Conservation (phyloP, 2,797 vertebrate genomes). For the Holocentrus rufus region DNA sequence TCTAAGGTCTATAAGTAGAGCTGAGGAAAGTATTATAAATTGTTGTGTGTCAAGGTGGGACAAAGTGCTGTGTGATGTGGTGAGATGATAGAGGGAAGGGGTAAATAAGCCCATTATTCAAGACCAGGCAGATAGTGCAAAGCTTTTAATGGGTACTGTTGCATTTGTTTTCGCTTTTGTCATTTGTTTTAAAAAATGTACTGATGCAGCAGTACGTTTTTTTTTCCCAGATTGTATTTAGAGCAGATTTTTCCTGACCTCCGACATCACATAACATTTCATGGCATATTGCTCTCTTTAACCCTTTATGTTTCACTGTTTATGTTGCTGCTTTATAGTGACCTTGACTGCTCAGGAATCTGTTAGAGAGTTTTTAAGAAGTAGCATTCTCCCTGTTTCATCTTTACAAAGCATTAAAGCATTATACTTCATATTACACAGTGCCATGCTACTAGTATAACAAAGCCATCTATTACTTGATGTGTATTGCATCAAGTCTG, state of each 20-base stretch:
- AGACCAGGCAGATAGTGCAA: too few relatives aligned
- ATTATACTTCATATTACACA: constrained; percentile 45
- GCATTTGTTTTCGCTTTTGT: too few relatives aligned
- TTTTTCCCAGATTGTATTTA: not conserved
- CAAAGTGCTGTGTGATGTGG: constrained; percentile 10
- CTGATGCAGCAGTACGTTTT: constrained; percentile 21
- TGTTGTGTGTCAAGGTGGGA: constrained; percentile 21
- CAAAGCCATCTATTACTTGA: constrained; percentile 69
- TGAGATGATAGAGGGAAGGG: not conserved
- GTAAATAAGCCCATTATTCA: not conserved
- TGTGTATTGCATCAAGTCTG: constrained; percentile 73
- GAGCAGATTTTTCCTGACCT: not conserved
- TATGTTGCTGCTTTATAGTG: constrained; percentile 52
- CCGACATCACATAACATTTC: constrained; percentile 66
- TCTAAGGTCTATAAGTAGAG: constrained; percentile 49
- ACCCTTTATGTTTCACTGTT: constrained; percentile 43
- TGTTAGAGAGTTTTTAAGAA: constrained; percentile 7
- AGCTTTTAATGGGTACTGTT: too few relatives aligned
- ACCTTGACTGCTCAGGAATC: constrained; percentile 16
- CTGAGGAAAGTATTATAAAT: constrained; percentile 17
- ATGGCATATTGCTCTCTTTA: constrained; percentile 60
- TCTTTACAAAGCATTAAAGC: constrained; percentile 52
- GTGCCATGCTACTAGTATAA: constrained; percentile 52
- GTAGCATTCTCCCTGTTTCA: constrained; percentile 34
- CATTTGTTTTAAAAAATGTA: not conserved